Conservation (phyloP, 2,888 invertebrate genomes). For the Ypsolopha scabrella region DNA sequence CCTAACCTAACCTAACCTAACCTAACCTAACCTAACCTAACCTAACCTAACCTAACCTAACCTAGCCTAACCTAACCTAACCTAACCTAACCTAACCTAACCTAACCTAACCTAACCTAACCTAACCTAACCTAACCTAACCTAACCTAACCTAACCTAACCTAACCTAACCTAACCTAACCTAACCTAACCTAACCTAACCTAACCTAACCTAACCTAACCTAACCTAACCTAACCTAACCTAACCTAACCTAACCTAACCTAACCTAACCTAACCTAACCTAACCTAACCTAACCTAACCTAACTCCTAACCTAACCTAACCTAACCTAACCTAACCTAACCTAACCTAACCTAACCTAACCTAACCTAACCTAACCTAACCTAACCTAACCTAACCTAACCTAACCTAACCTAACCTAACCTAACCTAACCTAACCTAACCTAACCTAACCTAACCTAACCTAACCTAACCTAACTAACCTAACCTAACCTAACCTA, state of each 20-base stretch:
- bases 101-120: constrained; percentile 9
- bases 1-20: constrained; percentile 1
- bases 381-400: constrained; percentile 10
- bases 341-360: constrained; percentile 5
- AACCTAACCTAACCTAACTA: constrained; percentile 5
- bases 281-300: constrained; percentile 7
- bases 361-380: constrained; percentile 7
- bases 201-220: constrained; percentile 5
- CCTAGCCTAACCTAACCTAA: constrained; percentile 14
- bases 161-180: constrained; percentile 6
- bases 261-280: constrained; percentile 6
- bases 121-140: constrained; percentile 7
- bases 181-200: constrained; percentile 6
- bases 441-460: constrained; percentile 5
- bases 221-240: constrained; percentile 6
- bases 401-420: constrained; percentile 9
- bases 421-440: constrained; percentile 8
- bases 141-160: constrained; percentile 7
- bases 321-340: constrained; percentile 6
- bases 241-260: constrained; percentile 6
- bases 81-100: constrained; percentile 8
- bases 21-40: constrained; percentile 2
- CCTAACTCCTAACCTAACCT: constrained; percentile 6
- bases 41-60: constrained; percentile 16
- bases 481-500: constrained; percentile 4